These are phyloP conservation scores for Metopia argyrocephala DNA, from an alignment of 2,888 invertebrate genomes.

Conservation along the genomic window DNA sequence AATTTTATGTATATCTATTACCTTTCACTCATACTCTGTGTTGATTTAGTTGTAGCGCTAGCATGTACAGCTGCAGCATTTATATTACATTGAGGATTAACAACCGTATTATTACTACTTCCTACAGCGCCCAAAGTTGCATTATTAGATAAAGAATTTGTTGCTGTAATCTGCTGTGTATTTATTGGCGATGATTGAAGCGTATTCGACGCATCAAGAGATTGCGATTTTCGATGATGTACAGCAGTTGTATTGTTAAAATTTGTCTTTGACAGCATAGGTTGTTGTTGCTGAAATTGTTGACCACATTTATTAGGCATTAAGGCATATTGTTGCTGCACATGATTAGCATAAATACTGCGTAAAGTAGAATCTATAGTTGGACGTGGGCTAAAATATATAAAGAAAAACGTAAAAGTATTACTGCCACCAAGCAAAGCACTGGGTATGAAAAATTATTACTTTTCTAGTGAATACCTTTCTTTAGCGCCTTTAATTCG, in stretches of 20 bases:
- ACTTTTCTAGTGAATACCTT: conserved; percentile 78
- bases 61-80: conserved; percentile 74
- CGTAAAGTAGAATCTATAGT: conserved; percentile 72
- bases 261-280: conserved; percentile 58
- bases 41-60: conserved; percentile 74
- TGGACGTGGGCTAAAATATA: conserved; percentile 69
- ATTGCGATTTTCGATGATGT: conserved; percentile 89
- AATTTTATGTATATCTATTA: conserved; percentile 50
- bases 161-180: conserved; percentile 68
- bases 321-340: conserved; percentile 63
- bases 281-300: conserved; percentile 61
- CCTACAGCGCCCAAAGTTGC: conserved; percentile 24
- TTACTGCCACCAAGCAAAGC: not conserved
- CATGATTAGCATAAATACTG: conserved; percentile 69
- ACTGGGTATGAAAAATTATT: conserved; percentile 27
- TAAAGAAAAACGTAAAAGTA: not conserved
- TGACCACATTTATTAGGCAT: conserved; percentile 63
- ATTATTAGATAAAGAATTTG: conserved; percentile 53
- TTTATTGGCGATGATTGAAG: conserved; percentile 71
- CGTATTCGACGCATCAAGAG: conserved; percentile 83
- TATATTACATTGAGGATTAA: conserved; percentile 63
- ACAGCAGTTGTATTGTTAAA: conserved; percentile 45
- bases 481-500: conserved; percentile 83
- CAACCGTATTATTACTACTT: conserved; percentile 9
- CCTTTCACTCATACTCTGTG: conserved; percentile 79